Evolutionary conservation across 2,888 invertebrate genomes (phyloP).

Genomic region (Phalangium opilio): DNA sequence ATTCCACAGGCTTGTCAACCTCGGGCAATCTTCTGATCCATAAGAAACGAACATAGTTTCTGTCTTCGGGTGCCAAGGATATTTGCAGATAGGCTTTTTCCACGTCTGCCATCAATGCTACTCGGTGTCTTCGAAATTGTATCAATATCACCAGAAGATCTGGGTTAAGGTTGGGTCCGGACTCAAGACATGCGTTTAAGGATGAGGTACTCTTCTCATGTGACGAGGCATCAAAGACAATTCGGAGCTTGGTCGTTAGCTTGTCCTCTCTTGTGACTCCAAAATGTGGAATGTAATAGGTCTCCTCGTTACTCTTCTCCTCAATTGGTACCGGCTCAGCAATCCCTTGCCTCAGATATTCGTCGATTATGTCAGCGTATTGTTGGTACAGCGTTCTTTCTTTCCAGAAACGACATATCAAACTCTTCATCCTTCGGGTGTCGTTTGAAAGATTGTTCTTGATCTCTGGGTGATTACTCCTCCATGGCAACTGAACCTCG

Average conservation of each 20-base stretch:
- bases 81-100: constrained; percentile 9
- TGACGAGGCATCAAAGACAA: constrained; percentile 10
- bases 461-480: no score
- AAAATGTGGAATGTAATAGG: constrained; percentile 7
- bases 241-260: constrained; percentile 1
- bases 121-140: constrained; percentile 8
- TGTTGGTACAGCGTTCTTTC: no score
- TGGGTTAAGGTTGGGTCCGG: constrained; percentile 5
- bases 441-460: no score
- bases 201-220: constrained; percentile 1
- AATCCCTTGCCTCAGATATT: no score
- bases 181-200: constrained; percentile 4
- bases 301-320: not conserved
- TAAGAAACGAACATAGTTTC: no score
- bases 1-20: no score
- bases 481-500: no score
- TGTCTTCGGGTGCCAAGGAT: constrained; percentile 1
- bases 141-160: constrained; percentile 1
- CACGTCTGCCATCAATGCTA: constrained; percentile 5
- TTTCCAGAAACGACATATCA: no score
- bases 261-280: constrained; percentile 4
- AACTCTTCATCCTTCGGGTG: no score
- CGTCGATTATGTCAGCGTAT: no score
- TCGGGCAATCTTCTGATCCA: no score
- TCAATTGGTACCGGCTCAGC: no score